phyloP scores from a whole-genome alignment of 2,888 invertebrate genomes.

The Coelogynopora nodosa region DNA sequence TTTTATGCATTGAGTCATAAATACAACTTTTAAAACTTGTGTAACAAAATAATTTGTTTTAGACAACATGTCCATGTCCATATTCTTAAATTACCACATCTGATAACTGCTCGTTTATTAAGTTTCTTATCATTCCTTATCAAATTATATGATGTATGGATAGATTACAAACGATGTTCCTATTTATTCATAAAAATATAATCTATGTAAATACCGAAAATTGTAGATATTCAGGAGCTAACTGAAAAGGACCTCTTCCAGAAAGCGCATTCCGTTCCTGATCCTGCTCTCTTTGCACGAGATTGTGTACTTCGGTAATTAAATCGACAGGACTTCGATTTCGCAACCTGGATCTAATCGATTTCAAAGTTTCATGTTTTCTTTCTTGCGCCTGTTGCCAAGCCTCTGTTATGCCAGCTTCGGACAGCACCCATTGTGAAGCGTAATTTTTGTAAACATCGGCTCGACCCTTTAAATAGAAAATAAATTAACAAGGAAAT shows the following conservation, averaged over 20 bases:
- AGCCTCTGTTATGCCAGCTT: slow-evolving; percentile 20
- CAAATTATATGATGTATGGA: too few species aligned
- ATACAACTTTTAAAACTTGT: too few species aligned
- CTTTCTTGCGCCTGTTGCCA: slow-evolving; percentile 33
- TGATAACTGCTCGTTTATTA: too few species aligned
- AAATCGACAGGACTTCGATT: slow-evolving; percentile 16
- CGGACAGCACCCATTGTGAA: slow-evolving; percentile 15
- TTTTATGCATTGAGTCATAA: too few species aligned
- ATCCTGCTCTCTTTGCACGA: not conserved
- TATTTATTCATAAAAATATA: too few species aligned
- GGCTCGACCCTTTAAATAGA: not conserved
- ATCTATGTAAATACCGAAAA: not conserved
- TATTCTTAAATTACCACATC: too few species aligned
- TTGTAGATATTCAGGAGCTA: slow-evolving; percentile 5
- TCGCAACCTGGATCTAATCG: not conserved
- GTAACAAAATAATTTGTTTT: too few species aligned
- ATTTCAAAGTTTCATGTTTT: slow-evolving; percentile 1
- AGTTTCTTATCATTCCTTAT: too few species aligned
- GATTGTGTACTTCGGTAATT: not conserved
- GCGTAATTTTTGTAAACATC: not conserved
- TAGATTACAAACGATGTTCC: too few species aligned
- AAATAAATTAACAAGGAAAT: too few species aligned
- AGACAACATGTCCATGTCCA: too few species aligned
- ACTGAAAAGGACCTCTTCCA: not conserved
- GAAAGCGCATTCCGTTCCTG: not conserved